Evolutionary conservation across 2,888 invertebrate genomes (phyloP).

Genomic region (Apamea crenata): DNA sequence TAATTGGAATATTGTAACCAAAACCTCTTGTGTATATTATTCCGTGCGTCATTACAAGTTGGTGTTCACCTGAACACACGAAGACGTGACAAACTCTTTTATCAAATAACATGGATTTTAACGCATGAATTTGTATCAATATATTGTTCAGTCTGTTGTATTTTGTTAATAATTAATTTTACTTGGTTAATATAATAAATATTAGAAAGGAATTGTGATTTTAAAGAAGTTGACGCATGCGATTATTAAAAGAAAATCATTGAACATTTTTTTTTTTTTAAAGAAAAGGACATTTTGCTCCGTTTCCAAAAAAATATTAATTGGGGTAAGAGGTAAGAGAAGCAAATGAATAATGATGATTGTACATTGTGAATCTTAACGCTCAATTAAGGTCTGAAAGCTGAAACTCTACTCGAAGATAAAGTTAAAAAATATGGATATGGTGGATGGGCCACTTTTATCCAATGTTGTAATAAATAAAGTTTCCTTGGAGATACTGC

Average conservation of each 20-base stretch:
- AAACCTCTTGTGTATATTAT: neutral
- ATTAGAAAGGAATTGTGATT: conserved; percentile 3
- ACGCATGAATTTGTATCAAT: neutral
- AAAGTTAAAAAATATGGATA: neutral
- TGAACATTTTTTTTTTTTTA: neutral
- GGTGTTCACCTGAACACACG: conserved; percentile 22
- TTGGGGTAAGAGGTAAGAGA: neutral
- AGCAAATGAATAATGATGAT: neutral
- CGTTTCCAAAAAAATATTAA: no score
- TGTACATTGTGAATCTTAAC: neutral
- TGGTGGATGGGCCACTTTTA: neutral
- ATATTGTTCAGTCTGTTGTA: neutral
- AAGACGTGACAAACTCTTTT: neutral
- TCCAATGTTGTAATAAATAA: neutral
- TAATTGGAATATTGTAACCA: neutral
- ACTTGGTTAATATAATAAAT: conserved; percentile 4
- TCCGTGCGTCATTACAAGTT: conserved; percentile 34
- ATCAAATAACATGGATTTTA: neutral
- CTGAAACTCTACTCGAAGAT: neutral
- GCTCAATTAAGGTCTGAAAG: neutral
- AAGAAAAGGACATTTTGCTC: no score
- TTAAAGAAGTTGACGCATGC: neutral
- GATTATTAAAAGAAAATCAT: neutral
- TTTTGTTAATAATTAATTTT: conserved; percentile 10
- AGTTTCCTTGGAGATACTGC: neutral